A percentile compares a stretch with the other conserved stretches of the same genome.
Conservation (phyloP, 2,113 vertebrate genomes). For the Takifugu flavidus region DNA sequence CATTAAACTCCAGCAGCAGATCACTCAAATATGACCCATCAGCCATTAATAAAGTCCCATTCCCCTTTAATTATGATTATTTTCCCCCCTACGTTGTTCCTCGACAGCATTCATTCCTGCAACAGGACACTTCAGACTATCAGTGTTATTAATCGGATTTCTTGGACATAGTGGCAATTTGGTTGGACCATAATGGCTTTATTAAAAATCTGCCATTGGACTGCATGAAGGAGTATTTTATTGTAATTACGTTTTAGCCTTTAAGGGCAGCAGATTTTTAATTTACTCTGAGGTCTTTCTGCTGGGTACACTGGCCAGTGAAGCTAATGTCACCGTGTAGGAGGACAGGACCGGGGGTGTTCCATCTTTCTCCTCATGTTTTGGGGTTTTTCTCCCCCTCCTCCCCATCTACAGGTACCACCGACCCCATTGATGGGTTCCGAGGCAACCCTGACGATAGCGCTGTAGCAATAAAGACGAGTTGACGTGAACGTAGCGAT, state of each 20-base stretch:
- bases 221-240: constrained; percentile 31
- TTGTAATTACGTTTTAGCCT: constrained; percentile 30
- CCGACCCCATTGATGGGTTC: no score
- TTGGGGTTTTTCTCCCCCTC: no score
- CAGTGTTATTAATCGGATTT: constrained; percentile 43
- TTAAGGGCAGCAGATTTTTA: constrained; percentile 18
- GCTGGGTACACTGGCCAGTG: neutral
- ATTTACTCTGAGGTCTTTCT: constrained; percentile 31
- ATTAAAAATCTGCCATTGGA: constrained; percentile 43
- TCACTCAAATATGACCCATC: constrained; percentile 20
- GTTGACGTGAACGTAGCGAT: no score
- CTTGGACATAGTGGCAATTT: constrained; percentile 7
- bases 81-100: neutral
- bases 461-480: no score
- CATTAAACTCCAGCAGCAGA: constrained; percentile 21
- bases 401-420: no score
- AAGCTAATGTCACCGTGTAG: no score
- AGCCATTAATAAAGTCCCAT: constrained; percentile 21
- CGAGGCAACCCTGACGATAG: no score
- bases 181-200: neutral
- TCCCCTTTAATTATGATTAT: neutral
- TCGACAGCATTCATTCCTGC: neutral
- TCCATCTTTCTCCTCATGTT: no score
- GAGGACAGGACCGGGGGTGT: no score
- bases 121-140: constrained; percentile 23